Evolutionary conservation across 2,797 vertebrate genomes (phyloP).

Genomic region (Micropoecilia bifurca): DNA sequence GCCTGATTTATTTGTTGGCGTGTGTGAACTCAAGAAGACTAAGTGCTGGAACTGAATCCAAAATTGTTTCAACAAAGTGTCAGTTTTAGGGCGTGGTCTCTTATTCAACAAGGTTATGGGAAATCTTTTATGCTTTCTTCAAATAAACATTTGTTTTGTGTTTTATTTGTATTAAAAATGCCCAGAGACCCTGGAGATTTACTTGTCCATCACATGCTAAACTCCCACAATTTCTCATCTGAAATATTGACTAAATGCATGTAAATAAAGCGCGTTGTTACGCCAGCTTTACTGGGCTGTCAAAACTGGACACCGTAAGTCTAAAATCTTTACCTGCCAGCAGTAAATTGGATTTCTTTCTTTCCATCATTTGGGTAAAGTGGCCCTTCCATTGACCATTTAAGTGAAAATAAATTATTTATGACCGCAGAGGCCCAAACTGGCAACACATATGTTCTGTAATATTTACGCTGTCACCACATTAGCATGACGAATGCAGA

Average conservation of each 20-base stretch:
- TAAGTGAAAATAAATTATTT: conserved; percentile 47
- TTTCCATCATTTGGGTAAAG: background rate
- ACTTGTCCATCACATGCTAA: background rate
- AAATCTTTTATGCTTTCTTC: background rate
- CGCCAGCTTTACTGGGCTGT: background rate
- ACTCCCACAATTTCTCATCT: background rate
- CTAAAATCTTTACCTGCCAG: background rate
- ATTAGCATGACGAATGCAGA: conserved; percentile 75
- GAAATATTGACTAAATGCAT: background rate
- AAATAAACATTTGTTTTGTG: background rate
- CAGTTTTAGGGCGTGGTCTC: background rate
- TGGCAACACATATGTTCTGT: conserved; percentile 56
- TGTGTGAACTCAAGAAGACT: background rate
- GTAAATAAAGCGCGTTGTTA: background rate
- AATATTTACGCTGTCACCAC: conserved; percentile 69
- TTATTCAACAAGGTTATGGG: background rate
- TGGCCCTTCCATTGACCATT: conserved; percentile 28
- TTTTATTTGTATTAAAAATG: background rate
- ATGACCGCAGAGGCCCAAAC: conserved; percentile 15
- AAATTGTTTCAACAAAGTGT: background rate
- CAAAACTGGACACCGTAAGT: background rate
- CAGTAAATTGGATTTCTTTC: background rate
- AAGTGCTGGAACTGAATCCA: background rate
- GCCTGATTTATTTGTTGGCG: background rate
- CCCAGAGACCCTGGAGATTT: background rate